Percentiles rank a stretch among this genome's conserved stretches.
Conservation (phyloP, 2,888 invertebrate species). For the Syrphus vitripennis region DNA sequence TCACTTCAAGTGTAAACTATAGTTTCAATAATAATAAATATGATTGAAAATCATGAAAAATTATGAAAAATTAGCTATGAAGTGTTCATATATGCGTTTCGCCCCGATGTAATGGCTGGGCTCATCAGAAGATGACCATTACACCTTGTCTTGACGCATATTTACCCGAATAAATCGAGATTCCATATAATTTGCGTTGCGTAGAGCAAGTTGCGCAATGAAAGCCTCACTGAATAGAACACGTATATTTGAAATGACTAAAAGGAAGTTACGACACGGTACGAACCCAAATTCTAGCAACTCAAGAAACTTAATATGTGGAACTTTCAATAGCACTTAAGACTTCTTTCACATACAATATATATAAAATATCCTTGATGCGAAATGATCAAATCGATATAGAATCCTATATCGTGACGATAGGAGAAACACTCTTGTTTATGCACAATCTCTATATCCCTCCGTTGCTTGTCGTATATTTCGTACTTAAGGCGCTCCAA, state of each 20-base stretch:
- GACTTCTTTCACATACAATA: conserved; percentile 1
- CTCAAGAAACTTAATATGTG: conserved; percentile 4
- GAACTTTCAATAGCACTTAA: conserved; percentile 10
- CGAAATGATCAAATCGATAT: conserved; percentile 27
- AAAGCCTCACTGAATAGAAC: background rate
- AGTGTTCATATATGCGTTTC: no score
- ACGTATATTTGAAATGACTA: background rate
- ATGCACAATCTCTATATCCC: background rate
- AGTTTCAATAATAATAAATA: no score
- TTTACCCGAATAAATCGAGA: no score
- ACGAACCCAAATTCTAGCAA: background rate
- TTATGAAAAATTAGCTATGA: no score
- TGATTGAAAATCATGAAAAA: no score
- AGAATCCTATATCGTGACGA: conserved; percentile 21
- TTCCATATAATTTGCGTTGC: no score
- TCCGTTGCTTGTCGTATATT: no score
- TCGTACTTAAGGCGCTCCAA: conserved; percentile 23
- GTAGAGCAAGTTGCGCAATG: background rate
- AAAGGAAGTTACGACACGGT: background rate
- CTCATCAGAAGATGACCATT: no score
- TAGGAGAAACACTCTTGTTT: background rate
- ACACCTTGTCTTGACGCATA: no score
- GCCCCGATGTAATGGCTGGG: no score
- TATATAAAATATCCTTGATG: background rate
- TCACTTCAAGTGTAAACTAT: background rate